Evolutionary conservation across 2,113 vertebrate genomes (phyloP).

Genomic region (Centropus bengalensis): DNA sequence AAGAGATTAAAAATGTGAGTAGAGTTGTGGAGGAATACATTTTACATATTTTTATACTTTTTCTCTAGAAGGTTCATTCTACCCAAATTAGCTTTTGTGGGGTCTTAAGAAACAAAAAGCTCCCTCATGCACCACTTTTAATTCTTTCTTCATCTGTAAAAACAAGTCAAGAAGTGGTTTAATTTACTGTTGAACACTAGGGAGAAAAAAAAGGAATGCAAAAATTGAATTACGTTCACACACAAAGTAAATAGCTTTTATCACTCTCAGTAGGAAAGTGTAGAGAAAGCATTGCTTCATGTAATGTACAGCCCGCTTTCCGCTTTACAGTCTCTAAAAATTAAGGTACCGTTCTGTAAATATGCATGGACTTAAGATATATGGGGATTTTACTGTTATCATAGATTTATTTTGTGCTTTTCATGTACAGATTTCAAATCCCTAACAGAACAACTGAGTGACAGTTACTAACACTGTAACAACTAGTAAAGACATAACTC

Average conservation of each 20-base stretch:
- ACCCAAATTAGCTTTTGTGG: constrained; percentile 30
- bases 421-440: background rate
- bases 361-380: background rate
- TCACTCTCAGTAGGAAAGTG: constrained; percentile 15
- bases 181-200: constrained; percentile 67
- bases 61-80: constrained; percentile 25
- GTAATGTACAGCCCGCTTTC: background rate
- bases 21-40: background rate
- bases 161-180: constrained; percentile 53
- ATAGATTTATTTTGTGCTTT: background rate
- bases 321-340: background rate
- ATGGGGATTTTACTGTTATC: background rate
- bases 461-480: background rate
- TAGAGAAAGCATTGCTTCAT: constrained; percentile 8
- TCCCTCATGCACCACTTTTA: constrained; percentile 54
- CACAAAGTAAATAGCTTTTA: constrained; percentile 47
- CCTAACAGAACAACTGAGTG: background rate
- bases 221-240: constrained; percentile 53
- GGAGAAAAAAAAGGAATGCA: constrained; percentile 44
- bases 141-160: constrained; percentile 58
- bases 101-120: constrained; percentile 51
- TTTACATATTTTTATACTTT: constrained; percentile 31
- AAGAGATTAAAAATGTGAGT: constrained; percentile 33
- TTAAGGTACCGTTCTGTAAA: background rate
- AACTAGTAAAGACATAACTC: background rate